These are phyloP conservation scores for Melieria picta DNA, from an alignment of 2,888 invertebrate genomes.

Conservation along the genomic window DNA sequence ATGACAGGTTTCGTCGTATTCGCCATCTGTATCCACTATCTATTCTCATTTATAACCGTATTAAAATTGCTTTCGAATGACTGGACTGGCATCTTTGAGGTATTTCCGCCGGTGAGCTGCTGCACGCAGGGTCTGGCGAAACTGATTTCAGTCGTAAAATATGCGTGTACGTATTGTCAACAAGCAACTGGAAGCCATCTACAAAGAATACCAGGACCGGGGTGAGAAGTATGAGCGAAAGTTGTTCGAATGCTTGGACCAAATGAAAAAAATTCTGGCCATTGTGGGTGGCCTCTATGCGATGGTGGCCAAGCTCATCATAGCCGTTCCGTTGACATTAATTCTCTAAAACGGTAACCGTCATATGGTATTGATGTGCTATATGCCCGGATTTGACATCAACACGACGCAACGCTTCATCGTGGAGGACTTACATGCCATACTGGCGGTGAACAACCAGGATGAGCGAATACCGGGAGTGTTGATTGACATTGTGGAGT, in stretches of 20 bases:
- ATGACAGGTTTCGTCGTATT: constrained; percentile 32
- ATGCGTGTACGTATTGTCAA: background rate
- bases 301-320: background rate
- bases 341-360: constrained; percentile 26
- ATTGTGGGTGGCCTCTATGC: constrained; percentile 28
- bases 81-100: constrained; percentile 37
- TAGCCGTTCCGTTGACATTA: constrained; percentile 31
- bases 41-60: constrained; percentile 35
- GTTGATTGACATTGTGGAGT: constrained; percentile 36
- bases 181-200: constrained; percentile 28
- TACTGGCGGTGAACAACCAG: background rate
- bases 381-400: constrained; percentile 40
- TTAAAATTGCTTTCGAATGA: constrained; percentile 29
- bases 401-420: constrained; percentile 38
- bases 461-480: constrained; percentile 14
- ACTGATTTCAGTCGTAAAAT: constrained; percentile 22
- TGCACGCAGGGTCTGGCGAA: constrained; percentile 39
- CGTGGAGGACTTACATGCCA: constrained; percentile 32
- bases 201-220: constrained; percentile 33
- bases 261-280: constrained; percentile 24
- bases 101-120: constrained; percentile 31
- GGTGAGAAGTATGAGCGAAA: constrained; percentile 26
- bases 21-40: constrained; percentile 33
- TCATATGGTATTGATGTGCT: constrained; percentile 39
- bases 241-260: constrained; percentile 31